Evolutionary conservation across 2,797 vertebrate genomes (phyloP), one percentile per base, ranked within the genome.

Genomic region (Orientallactaga sibirica): DNA sequence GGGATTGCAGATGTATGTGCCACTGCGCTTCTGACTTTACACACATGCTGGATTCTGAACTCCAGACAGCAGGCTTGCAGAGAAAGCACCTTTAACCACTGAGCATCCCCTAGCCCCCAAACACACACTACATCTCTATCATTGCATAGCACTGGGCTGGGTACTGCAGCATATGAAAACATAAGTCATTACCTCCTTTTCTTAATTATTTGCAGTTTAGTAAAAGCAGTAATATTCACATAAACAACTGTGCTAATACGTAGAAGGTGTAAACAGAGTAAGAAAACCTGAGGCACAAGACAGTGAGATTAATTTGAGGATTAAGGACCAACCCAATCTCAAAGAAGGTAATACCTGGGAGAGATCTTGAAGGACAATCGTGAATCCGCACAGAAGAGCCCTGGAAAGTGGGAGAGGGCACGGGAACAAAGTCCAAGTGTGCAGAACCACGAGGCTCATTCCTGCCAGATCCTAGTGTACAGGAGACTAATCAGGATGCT

Each of bases 251-350:
- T 33, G 16, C 66, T 41, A 79, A 88, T 27, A 3, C 37, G 7
- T 48, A 55, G 33, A 80, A 74, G 2, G 61, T 66, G 3, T 62
- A 91, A 93, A 19, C 61, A 33, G 18, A 8, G 73, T 85, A 61
- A 91, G 22, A 94, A 93, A 92, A 95, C 55, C n/a, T 70, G 68
- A 77, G 12, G 77, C 25, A 81, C 4, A 22, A 77, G 11, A 27
- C 58, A 4, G 15, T 82, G 29, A 58, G 43, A 78, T 73, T 87
- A 81, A 25, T 48, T 18, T 91, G 29, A 78, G 52, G 9, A 95
- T 70, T 12, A 84, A 93, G 43, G 19, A 79, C 52, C 76, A 86
- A 67, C 11, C 2, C 74, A 88, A 77, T 2, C 8, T 3, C 27
- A 43, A 74, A 77, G 70, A 79, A 83, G 48, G 15, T 81, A n/a